Evolutionary conservation across 2,888 invertebrate species (phyloP).

Genomic region (Metopia argyrocephala): DNA sequence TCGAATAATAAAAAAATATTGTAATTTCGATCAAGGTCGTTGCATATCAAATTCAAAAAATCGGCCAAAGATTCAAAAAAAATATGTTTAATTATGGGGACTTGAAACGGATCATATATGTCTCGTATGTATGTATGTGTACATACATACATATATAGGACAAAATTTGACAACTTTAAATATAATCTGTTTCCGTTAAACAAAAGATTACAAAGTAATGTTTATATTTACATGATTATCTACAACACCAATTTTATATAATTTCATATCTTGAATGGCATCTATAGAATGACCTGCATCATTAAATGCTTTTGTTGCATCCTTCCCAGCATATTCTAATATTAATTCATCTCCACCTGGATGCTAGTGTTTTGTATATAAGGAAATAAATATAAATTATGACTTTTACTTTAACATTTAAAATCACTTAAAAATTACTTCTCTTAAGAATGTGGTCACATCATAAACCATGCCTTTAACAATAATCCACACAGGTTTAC

Average conservation of each 20-base stretch:
- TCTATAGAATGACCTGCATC: slow-evolving; percentile 84
- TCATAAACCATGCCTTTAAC: slow-evolving; percentile 84
- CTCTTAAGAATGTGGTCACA: slow-evolving; percentile 82
- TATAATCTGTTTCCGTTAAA: too few relatives aligned
- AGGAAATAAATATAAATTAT: neutral
- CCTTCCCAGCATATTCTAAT: slow-evolving; percentile 83
- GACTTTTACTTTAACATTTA: neutral
- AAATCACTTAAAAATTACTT: slow-evolving; percentile 78
- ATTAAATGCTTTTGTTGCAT: slow-evolving; percentile 83
- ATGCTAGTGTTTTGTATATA: slow-evolving; percentile 80
- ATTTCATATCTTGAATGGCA: slow-evolving; percentile 81
- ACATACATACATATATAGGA: too few relatives aligned
- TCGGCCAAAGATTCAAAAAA: too few relatives aligned
- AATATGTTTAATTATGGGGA: too few relatives aligned
- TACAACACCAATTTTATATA: slow-evolving; percentile 84
- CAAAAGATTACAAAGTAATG: neutral
- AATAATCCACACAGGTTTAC: slow-evolving; percentile 82
- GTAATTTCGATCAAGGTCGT: too few relatives aligned
- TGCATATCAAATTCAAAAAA: too few relatives aligned
- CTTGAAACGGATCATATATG: too few relatives aligned
- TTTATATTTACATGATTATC: slow-evolving; percentile 65
- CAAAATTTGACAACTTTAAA: too few relatives aligned
- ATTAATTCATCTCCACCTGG: slow-evolving; percentile 84
- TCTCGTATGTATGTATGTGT: too few relatives aligned
- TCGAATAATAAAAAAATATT: too few relatives aligned